These are phyloP conservation scores for Lasioglossum pauxillum DNA, from an alignment of 2,888 invertebrate genomes.

Conservation along the genomic window DNA sequence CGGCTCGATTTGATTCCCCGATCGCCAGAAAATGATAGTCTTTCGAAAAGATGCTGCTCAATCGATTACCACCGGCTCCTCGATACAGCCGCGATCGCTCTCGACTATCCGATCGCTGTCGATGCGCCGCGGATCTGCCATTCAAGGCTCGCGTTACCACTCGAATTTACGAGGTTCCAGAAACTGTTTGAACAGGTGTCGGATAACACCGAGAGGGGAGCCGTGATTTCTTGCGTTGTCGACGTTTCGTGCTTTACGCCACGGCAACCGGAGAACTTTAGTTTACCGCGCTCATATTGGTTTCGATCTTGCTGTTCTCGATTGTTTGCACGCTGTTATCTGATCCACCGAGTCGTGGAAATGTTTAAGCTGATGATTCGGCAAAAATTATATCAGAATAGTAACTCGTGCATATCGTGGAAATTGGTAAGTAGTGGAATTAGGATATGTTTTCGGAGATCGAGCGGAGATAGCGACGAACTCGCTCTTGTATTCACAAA, in stretches of 20 bases:
- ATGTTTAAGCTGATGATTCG: neutral
- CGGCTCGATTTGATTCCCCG: conserved; percentile 57
- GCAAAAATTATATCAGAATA: neutral
- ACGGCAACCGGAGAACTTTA: conserved; percentile 2
- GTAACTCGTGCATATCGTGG: neutral
- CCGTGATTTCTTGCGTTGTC: conserved; percentile 12
- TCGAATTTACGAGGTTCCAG: conserved; percentile 8
- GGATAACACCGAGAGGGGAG: neutral
- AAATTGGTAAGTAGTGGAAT: neutral
- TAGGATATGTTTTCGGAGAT: neutral
- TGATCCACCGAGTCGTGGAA: neutral
- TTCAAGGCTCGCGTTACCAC: neutral
- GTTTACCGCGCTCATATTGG: neutral
- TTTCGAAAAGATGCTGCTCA: conserved; percentile 50
- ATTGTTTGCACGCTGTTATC: neutral
- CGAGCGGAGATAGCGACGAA: neutral
- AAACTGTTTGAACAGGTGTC: conserved; percentile 19
- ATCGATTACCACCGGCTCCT: conserved; percentile 42
- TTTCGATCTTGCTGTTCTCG: neutral
- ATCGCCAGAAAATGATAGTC: conserved; percentile 66
- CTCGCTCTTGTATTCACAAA: neutral
- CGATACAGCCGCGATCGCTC: neutral
- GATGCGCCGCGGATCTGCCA: conserved; percentile 15
- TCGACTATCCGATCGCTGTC: conserved; percentile 13
- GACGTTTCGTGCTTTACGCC: neutral